phyloP scores from a whole-genome alignment of 2,888 invertebrate species.

The Eupithecia pulchellata region DNA sequence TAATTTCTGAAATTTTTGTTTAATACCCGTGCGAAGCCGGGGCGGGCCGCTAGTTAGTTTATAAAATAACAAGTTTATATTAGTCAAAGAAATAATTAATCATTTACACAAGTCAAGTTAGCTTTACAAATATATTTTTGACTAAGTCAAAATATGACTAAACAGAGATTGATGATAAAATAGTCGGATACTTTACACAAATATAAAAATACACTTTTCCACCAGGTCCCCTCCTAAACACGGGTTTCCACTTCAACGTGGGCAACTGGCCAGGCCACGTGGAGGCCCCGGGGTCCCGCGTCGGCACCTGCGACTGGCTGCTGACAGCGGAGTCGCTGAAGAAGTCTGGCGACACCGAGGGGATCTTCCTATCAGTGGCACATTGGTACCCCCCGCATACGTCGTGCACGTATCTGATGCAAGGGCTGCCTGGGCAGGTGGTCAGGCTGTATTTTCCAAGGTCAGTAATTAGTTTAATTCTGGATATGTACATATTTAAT shows the following conservation, averaged over 20 bases:
- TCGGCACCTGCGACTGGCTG: conserved; percentile 95
- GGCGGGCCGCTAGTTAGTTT: no score
- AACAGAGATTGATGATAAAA: no score
- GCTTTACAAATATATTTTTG: no score
- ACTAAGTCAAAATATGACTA: no score
- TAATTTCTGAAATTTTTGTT: no score
- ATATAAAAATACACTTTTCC: no score
- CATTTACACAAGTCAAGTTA: no score
- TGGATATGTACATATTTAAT: no score
- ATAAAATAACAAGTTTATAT: no score
- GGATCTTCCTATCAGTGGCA: conserved; percentile 95
- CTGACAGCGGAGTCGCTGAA: conserved; percentile 92
- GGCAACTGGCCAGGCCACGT: conserved; percentile 97
- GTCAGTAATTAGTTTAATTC: conserved; percentile 83
- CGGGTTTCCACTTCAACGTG: conserved; percentile 97
- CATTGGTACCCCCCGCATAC: conserved; percentile 98
- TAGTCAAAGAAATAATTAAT: no score
- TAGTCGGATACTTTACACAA: no score
- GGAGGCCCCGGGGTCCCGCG: conserved; percentile 93
- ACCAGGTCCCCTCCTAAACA: conserved; percentile 93
- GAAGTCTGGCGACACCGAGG: conserved; percentile 92
- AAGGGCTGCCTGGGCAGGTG: conserved; percentile 93
- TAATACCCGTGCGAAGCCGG: no score
- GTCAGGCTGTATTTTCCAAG: conserved; percentile 95
- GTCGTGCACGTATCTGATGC: conserved; percentile 95